phyloP scores from a whole-genome alignment of 2,888 invertebrate species.

The Macrosoma leucophasiata region DNA sequence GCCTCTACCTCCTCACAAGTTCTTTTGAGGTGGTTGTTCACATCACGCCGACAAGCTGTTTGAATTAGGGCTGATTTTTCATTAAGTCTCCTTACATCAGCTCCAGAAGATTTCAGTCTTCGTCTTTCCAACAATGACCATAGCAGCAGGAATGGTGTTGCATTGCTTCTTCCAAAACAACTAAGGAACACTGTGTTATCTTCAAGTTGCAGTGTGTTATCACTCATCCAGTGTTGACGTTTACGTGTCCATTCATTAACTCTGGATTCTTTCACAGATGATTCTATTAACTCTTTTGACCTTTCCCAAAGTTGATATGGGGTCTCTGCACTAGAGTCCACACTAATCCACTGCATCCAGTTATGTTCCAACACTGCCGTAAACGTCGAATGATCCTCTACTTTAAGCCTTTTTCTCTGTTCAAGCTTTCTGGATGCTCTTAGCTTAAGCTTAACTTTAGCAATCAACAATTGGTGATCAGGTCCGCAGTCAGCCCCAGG shows the following conservation, averaged over 20 bases:
- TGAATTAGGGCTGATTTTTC: no score
- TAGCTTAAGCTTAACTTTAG: constrained; percentile 4
- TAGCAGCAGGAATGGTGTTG: no score
- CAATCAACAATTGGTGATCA: constrained; percentile 9
- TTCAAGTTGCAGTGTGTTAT: constrained; percentile 5
- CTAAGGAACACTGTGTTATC: no score
- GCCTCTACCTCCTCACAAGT: no score
- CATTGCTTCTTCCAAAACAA: no score
- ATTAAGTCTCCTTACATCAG: no score
- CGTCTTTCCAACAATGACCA: no score
- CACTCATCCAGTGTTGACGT: constrained; percentile 11
- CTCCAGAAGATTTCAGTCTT: no score
- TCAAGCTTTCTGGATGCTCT: constrained; percentile 4
- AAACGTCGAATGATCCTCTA: constrained; percentile 1
- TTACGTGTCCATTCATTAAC: not conserved
- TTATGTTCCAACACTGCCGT: constrained; percentile 5
- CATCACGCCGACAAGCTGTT: no score
- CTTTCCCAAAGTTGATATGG: constrained; percentile 5
- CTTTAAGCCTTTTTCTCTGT: not conserved
- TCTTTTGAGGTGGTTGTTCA: no score
- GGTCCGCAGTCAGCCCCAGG: constrained; percentile 12
- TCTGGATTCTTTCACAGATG: not conserved
- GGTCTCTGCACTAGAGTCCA: not conserved
- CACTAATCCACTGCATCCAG: constrained; percentile 2
- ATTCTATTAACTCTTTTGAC: not conserved